A percentile compares a stretch with the other conserved stretches of the same genome.
These are phyloP conservation scores for Ammospiza nelsoni DNA, from an alignment of 2,113 vertebrate genomes.

Conservation along the genomic window DNA sequence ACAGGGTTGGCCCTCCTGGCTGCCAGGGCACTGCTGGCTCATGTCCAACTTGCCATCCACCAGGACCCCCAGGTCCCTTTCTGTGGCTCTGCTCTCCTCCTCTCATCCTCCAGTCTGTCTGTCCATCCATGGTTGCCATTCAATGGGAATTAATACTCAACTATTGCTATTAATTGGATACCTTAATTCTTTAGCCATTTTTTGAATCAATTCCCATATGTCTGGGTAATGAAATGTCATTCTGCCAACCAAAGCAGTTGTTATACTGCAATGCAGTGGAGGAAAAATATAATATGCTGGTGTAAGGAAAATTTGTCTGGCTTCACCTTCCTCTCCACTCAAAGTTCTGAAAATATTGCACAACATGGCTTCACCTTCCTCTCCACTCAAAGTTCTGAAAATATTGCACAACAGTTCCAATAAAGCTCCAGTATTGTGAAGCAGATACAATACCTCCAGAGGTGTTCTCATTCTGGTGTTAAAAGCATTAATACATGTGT, in stretches of 20 bases:
- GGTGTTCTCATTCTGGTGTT: not conserved
- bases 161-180: not conserved
- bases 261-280: conserved; percentile 50
- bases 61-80: not conserved
- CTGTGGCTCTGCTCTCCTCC: rapidly evolving
- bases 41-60: rapidly evolving
- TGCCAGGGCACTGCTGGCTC: not conserved
- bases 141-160: not conserved
- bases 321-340: not conserved
- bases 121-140: not conserved
- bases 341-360: not conserved
- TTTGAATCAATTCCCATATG: not conserved
- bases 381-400: not conserved
- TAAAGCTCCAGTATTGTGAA: not conserved
- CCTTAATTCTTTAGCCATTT: conserved; percentile 14
- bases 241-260: conserved; percentile 40
- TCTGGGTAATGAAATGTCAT: conserved; percentile 49
- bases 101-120: not conserved
- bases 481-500: not conserved
- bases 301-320: conserved; percentile 32
- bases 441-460: not conserved
- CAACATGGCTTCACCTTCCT: not conserved
- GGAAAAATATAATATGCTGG: conserved; percentile 18
- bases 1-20: not conserved
- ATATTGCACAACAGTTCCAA: not conserved